These are phyloP conservation scores for Eulemur macaco DNA, from an alignment of 2,113 vertebrate species.

Conservation along the genomic window DNA sequence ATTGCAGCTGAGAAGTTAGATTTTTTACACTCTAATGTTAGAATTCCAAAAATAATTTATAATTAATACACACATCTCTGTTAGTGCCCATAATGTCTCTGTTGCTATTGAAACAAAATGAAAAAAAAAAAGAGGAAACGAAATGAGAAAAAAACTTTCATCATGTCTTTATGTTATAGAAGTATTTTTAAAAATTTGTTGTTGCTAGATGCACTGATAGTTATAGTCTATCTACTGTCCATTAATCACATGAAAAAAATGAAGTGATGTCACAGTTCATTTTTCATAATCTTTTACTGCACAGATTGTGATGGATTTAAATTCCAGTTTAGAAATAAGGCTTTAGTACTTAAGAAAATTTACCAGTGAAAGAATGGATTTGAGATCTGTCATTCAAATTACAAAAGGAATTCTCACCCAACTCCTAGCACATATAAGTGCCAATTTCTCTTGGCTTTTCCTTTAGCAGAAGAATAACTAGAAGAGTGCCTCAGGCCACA, in stretches of 20 bases:
- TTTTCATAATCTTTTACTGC: not conserved
- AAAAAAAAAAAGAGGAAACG: not conserved
- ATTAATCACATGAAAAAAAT: not conserved
- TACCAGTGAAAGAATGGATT: slow-evolving; percentile 48
- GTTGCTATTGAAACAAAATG: not conserved
- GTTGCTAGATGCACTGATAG: not conserved
- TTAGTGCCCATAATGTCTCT: not conserved
- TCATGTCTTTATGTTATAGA: not conserved
- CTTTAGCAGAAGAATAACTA: not conserved
- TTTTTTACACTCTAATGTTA: not conserved
- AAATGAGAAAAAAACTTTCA: not conserved
- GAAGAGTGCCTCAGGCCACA: not conserved
- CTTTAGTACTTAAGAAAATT: not conserved
- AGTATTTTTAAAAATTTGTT: not conserved
- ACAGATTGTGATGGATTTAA: slow-evolving; percentile 48
- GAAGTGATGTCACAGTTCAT: not conserved
- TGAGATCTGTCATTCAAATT: slow-evolving; percentile 44
- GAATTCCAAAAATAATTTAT: not conserved
- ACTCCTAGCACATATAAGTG: slow-evolving; percentile 51
- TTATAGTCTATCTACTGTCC: not conserved
- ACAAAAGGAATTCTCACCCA: slow-evolving; percentile 50
- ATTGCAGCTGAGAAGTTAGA: not conserved
- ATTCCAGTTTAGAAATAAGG: slow-evolving; percentile 61
- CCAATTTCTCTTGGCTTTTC: not conserved
- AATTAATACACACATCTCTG: not conserved